These are phyloP conservation scores for Heliopora coerulea DNA, from an alignment of 92 coral and sea anemone genomes.

Conservation along the genomic window DNA sequence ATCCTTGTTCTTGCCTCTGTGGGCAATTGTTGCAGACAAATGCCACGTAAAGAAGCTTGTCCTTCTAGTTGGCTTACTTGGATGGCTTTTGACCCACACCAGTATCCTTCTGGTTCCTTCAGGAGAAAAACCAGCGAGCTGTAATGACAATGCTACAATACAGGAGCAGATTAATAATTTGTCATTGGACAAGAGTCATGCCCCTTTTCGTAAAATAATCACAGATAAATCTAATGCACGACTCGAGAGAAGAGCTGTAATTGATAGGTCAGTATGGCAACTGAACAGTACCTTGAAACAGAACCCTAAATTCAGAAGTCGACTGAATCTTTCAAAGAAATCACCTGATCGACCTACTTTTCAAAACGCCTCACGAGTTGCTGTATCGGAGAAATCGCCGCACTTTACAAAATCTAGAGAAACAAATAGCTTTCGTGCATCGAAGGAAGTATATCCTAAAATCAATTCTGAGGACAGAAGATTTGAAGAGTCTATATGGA, in stretches of 20 bases:
- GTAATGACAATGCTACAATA: constrained; percentile 1
- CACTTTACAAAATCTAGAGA: background rate
- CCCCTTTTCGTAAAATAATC: background rate
- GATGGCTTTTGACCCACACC: constrained; percentile 32
- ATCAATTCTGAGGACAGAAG: background rate
- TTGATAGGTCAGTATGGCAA: background rate
- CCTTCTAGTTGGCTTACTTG: constrained; percentile 28
- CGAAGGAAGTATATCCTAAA: background rate
- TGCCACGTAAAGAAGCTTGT: constrained; percentile 13
- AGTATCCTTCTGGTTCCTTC: constrained; percentile 34
- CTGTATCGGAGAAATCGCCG: background rate
- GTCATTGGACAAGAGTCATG: background rate
- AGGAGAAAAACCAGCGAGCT: constrained; percentile 37
- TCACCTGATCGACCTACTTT: background rate
- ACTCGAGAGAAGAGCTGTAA: background rate
- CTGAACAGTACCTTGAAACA: background rate
- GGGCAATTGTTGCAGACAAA: constrained; percentile 31
- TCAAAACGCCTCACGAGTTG: background rate
- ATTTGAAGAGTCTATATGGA: constrained; percentile 5
- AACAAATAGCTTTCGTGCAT: background rate
- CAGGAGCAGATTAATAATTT: background rate
- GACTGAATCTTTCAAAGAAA: background rate
- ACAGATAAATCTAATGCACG: background rate
- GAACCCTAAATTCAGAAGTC: background rate
- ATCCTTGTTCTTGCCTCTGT: constrained; percentile 7